Evolutionary conservation across 2,797 vertebrate genomes (phyloP).

Genomic region (Sphaeramia orbicularis): DNA sequence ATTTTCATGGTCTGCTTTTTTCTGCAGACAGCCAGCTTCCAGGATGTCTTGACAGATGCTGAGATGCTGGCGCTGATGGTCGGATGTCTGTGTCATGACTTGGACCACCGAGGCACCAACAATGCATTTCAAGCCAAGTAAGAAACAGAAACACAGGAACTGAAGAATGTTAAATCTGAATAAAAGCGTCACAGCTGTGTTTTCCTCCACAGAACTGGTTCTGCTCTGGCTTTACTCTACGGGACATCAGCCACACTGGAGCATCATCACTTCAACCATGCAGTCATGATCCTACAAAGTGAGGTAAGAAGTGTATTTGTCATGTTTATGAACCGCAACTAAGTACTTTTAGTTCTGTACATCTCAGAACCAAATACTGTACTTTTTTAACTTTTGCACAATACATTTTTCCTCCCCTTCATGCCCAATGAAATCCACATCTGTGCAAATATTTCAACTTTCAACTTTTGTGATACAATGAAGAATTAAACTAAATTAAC

Average conservation of each 20-base stretch:
- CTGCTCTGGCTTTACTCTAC: slow-evolving; percentile 86
- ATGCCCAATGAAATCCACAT: too few relatives aligned
- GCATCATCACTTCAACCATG: slow-evolving; percentile 89
- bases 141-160: slow-evolving; percentile 28
- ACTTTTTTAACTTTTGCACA: too few relatives aligned
- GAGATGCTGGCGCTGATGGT: slow-evolving; percentile 88
- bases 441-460: too few relatives aligned
- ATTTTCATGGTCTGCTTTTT: background rate
- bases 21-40: slow-evolving; percentile 83
- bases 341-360: too few relatives aligned
- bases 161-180: background rate
- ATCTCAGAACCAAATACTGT: too few relatives aligned
- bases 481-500: too few relatives aligned
- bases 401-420: too few relatives aligned
- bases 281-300: slow-evolving; percentile 90
- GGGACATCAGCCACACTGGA: slow-evolving; percentile 88
- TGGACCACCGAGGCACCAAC: slow-evolving; percentile 88
- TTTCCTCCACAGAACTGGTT: slow-evolving; percentile 80
- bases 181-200: slow-evolving; percentile 20
- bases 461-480: too few relatives aligned
- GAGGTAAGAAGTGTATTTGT: slow-evolving; percentile 74
- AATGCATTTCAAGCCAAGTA: slow-evolving; percentile 89
- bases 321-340: background rate
- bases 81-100: slow-evolving; percentile 86
- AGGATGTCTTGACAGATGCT: slow-evolving; percentile 83